phyloP scores from a whole-genome alignment of 1,140 invertebrate species.

The Pseudobourletiella spinata region DNA sequence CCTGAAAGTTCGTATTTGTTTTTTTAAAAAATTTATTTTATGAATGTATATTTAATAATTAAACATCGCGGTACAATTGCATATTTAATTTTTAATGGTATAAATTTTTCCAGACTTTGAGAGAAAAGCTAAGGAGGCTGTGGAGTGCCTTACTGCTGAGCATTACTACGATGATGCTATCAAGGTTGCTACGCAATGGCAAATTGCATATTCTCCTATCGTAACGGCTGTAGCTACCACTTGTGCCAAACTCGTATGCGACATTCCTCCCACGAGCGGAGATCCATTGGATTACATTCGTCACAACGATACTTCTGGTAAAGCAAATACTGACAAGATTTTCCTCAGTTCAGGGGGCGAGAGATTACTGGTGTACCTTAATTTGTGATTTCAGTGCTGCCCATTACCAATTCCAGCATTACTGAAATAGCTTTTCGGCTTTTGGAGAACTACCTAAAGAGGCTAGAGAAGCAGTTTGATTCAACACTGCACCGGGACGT shows the following conservation, averaged over 20 bases:
- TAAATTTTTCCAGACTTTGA: slow-evolving; percentile 11
- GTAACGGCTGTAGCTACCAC: slow-evolving; percentile 8
- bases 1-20: slow-evolving; percentile 3
- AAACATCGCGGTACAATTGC: too few relatives aligned
- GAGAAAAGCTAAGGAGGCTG: slow-evolving; percentile 10
- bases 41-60: too few relatives aligned
- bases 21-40: neutral
- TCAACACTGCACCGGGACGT: slow-evolving; percentile 22
- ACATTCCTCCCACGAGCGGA: slow-evolving; percentile 12
- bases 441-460: slow-evolving; percentile 25
- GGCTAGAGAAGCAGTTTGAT: slow-evolving; percentile 16
- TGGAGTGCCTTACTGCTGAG: slow-evolving; percentile 10
- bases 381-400: slow-evolving; percentile 17
- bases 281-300: slow-evolving; percentile 31
- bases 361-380: neutral
- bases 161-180: slow-evolving; percentile 31
- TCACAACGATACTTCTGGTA: slow-evolving; percentile 24
- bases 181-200: slow-evolving; percentile 24
- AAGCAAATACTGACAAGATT: too few relatives aligned
- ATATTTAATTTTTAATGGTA: neutral
- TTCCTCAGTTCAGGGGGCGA: neutral
- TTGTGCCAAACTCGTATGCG: slow-evolving; percentile 13
- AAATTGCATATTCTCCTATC: slow-evolving; percentile 4
- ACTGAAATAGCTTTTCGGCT: slow-evolving; percentile 26
- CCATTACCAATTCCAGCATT: slow-evolving; percentile 17